phyloP scores from a whole-genome alignment of 2,888 invertebrate genomes.

The Morpho deidamia region DNA sequence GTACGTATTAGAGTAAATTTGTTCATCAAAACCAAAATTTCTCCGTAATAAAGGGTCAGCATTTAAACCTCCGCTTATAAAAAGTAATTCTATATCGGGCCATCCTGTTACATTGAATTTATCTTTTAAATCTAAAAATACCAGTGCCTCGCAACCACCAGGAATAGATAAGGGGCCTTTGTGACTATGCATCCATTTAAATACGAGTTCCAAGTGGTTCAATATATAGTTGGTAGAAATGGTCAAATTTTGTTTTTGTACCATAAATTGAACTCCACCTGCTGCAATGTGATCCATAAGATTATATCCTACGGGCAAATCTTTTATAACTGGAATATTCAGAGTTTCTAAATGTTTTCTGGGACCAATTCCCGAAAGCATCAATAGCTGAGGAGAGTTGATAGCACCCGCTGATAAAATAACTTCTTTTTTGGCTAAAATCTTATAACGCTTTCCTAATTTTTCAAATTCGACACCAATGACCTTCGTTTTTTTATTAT shows the following conservation, averaged over 20 bases:
- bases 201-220: conserved; percentile 57
- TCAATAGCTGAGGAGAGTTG: conserved; percentile 86
- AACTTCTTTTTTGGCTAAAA: conserved; percentile 83
- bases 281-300: conserved; percentile 84
- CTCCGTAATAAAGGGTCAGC: conserved; percentile 62
- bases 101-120: conserved; percentile 73
- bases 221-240: conserved; percentile 54
- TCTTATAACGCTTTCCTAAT: conserved; percentile 65
- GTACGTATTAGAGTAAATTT: conserved; percentile 59
- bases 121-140: conserved; percentile 80
- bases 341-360: conserved; percentile 75
- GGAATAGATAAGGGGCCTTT: conserved; percentile 80
- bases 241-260: conserved; percentile 53
- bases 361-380: conserved; percentile 88
- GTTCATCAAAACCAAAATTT: conserved; percentile 74
- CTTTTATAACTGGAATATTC: conserved; percentile 73
- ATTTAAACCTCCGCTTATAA: conserved; percentile 76
- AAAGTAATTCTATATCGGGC: conserved; percentile 82
- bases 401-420: conserved; percentile 87
- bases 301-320: conserved; percentile 82
- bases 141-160: conserved; percentile 83
- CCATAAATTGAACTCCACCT: conserved; percentile 79
- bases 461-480: conserved; percentile 80
- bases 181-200: conserved; percentile 74
- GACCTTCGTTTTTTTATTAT: conserved; percentile 73